Conservation (phyloP, 2,113 vertebrate species). For the Hepsetus odoe region DNA sequence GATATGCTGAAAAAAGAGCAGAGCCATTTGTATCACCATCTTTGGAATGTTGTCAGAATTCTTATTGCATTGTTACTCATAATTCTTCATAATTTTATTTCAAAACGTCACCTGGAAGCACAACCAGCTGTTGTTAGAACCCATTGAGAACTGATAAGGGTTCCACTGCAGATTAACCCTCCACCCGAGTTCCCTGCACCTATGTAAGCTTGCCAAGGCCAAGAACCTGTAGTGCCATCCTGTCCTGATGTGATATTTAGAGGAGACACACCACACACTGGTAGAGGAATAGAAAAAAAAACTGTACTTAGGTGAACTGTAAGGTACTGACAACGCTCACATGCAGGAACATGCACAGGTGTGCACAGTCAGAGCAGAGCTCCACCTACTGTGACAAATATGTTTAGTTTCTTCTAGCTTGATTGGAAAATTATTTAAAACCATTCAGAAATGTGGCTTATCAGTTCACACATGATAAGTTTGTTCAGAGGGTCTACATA, state of each 20-base stretch:
- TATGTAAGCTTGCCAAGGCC: constrained; percentile 86
- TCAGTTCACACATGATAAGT: no score
- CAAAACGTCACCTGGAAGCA: constrained; percentile 60
- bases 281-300: neutral
- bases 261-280: constrained; percentile 69
- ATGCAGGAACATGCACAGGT: no score
- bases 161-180: constrained; percentile 78
- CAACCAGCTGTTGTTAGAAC: constrained; percentile 75
- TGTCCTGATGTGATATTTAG: constrained; percentile 67
- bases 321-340: no score
- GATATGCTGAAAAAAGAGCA: neutral
- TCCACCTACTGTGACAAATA: no score
- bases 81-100: constrained; percentile 33
- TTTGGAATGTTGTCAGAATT: neutral
- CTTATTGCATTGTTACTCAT: neutral
- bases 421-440: no score
- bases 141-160: constrained; percentile 75
- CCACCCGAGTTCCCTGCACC: no score
- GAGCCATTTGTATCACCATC: neutral
- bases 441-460: no score
- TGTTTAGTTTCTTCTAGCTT: no score
- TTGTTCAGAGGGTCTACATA: no score
- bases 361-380: no score
- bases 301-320: no score
- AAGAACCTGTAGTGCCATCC: constrained; percentile 48